These are phyloP conservation scores for Lytechinus pictus DNA, from an alignment of 35 echinoderm and acorn worm species.

Conservation along the genomic window DNA sequence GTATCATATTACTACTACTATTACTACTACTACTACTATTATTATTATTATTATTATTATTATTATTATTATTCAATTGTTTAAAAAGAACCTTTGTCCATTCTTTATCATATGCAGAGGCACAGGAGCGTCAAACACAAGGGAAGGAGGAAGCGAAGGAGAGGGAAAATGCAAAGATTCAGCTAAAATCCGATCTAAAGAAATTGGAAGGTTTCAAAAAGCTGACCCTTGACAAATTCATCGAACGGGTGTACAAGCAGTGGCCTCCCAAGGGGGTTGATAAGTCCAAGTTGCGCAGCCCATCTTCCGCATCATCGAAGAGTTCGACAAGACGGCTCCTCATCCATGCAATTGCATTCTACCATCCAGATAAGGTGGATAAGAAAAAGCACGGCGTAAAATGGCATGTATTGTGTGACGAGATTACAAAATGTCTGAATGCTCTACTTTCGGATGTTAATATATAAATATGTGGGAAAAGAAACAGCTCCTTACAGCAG, in stretches of 20 bases:
- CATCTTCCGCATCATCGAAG: neutral
- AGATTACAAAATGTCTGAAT: constrained; percentile 48
- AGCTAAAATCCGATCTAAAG: neutral
- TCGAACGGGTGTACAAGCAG: neutral
- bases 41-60: too few species aligned
- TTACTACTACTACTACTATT: too few species aligned
- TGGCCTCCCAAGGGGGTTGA: neutral
- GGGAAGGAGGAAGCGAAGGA: neutral
- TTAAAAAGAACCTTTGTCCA: neutral
- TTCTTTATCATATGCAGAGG: neutral
- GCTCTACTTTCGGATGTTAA: neutral
- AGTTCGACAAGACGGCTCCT: constrained; percentile 36
- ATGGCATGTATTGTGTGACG: constrained; percentile 52
- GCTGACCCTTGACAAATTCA: neutral
- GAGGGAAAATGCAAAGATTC: neutral
- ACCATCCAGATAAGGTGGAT: constrained; percentile 62
- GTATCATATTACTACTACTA: too few species aligned
- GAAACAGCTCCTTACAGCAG: too few species aligned
- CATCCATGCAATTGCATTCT: constrained; percentile 38
- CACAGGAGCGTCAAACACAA: neutral
- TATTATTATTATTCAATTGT: too few species aligned
- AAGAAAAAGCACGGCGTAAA: constrained; percentile 50
- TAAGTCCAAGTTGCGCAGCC: neutral
- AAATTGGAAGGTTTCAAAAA: neutral
- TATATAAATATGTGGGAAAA: neutral